phyloP scores from a whole-genome alignment of 2,113 vertebrate species.

The Nothoprocta perdicaria region DNA sequence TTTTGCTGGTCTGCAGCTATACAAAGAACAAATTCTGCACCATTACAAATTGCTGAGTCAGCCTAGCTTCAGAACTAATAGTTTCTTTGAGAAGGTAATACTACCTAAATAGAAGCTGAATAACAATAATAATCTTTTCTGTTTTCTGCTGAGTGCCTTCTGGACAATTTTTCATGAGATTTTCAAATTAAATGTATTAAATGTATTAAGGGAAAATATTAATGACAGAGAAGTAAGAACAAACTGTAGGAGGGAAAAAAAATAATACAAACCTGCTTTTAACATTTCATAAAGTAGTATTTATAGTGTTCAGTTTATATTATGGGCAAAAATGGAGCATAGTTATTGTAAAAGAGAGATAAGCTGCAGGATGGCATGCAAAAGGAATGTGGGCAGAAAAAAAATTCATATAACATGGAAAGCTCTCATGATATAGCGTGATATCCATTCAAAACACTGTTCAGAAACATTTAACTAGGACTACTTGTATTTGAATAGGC shows the following conservation, averaged over 20 bases:
- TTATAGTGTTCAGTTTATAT: neutral
- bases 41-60: neutral
- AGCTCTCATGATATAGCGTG: neutral
- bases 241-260: neutral
- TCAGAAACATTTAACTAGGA: neutral
- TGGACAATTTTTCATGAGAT: neutral
- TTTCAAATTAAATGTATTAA: neutral
- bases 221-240: neutral
- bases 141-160: neutral
- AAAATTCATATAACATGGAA: neutral
- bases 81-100: neutral
- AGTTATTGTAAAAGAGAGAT: neutral
- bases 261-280: neutral
- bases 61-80: neutral
- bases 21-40: neutral
- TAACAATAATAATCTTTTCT: neutral
- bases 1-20: neutral
- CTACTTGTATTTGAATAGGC: neutral
- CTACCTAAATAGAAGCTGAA: neutral
- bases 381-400: neutral
- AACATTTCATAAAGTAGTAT: neutral
- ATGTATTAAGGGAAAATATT: neutral
- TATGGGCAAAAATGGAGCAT: neutral
- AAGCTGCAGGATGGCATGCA: neutral
- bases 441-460: neutral